Evolutionary conservation across 2,888 invertebrate genomes (phyloP), one percentile per base, ranked within the genome.

Genomic region (Nipponacmea schrenckii): DNA sequence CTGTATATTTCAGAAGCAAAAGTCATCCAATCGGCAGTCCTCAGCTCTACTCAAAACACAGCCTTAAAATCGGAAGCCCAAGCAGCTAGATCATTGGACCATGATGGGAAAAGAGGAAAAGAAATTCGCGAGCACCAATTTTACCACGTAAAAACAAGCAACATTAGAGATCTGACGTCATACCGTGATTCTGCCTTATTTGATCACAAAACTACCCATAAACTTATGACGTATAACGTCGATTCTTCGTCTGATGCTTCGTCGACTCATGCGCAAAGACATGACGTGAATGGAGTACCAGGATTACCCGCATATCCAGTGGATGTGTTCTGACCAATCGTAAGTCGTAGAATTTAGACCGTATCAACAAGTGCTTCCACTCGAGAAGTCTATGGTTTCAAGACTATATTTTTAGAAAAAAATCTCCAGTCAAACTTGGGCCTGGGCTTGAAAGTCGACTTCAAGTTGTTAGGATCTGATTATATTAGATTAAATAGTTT

Each of bases 11-110:
- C 56, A 56, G 56, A 56, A 24, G 10, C 24, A 5, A 56, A 56
- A 56, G 56, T 56, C 24, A 56, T 56, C 56, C 56, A 56, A 24
- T 56, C 56, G n/a, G 8, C 56, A 56, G 56, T 56, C 14, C 56
- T 56, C 0, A 56, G 56, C 56, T 56, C 56, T 20, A 56, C 56
- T 56, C 56, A 56, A 56, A 56, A 56, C 14, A 5, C 14, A 14
- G 20, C 56, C 20, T 3, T 56, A 20, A 56, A 56, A 56, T 24
- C 20, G 24, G 56, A 56, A 56, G 20, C 56, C 14, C 56, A 56
- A 24, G 12, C 56, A 24, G 14, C 24, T 20, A 56, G 4, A 56
- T 56, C 56, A 56, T 56, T 24, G 20, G 24, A 56, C 3, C 24
- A 56, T 56, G 56, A 56, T 12, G 20, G 24, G 2, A 24, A 24